Percentiles rank a stretch among this genome's conserved stretches.
phyloP scores from a whole-genome alignment of 2,113 vertebrate genomes.

The Stegastes partitus region DNA sequence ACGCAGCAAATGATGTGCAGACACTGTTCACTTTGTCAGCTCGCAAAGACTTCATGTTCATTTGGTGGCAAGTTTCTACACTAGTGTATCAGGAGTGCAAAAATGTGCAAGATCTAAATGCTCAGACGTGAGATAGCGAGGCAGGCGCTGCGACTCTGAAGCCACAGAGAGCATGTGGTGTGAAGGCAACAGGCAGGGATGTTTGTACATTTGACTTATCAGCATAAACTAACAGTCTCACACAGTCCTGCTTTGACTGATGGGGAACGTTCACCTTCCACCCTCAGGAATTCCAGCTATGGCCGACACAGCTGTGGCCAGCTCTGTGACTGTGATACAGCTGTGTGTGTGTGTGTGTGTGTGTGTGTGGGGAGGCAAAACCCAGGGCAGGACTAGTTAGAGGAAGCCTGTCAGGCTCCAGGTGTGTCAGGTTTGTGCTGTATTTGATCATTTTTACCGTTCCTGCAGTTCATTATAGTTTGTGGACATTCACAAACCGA shows the following conservation, averaged over 20 bases:
- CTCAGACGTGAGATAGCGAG: neutral
- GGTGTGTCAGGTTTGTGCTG: neutral
- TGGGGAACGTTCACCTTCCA: slow-evolving; percentile 40
- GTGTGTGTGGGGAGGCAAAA: neutral
- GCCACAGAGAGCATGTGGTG: slow-evolving; percentile 54
- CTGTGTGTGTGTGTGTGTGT: slow-evolving; percentile 7
- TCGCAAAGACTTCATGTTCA: neutral
- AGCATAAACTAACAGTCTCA: slow-evolving; percentile 34
- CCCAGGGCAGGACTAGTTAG: neutral
- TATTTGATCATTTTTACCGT: neutral
- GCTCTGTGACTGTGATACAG: slow-evolving; percentile 11
- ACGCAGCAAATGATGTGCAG: neutral
- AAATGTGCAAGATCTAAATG: neutral
- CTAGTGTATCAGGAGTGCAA: neutral
- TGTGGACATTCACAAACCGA: too few species aligned
- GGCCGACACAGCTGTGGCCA: slow-evolving; percentile 22
- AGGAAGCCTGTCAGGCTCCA: neutral
- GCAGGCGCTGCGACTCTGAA: slow-evolving; percentile 7
- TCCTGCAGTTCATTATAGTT: too few species aligned
- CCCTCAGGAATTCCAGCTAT: slow-evolving; percentile 64
- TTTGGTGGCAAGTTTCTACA: neutral
- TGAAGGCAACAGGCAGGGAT: slow-evolving; percentile 23
- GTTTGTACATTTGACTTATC: slow-evolving; percentile 53
- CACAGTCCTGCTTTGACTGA: slow-evolving; percentile 16
- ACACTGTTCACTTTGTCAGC: neutral